Base-by-base conservation (phyloP, 2,797 vertebrate species). In the Karalla daura region DNA sequence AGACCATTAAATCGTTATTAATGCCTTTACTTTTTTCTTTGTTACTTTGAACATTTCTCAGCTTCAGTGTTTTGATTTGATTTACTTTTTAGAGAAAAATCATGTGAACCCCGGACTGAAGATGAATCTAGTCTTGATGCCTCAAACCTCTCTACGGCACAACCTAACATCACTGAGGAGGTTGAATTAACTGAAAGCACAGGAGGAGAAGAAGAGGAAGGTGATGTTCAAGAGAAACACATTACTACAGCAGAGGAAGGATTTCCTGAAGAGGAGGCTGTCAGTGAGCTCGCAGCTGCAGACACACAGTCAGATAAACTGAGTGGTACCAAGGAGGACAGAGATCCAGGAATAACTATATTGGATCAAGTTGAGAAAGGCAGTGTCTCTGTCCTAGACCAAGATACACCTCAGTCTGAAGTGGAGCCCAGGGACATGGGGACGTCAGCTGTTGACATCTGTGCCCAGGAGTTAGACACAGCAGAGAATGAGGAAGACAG, bases 1-100 rank as follows among this genome's bases (percentile, higher is more conserved):
- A n/a, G n/a, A n/a, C n/a, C n/a, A n/a, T n/a, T 60, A 30, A n/a
- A 24, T 54, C 41, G 12, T 5, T 51, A 0, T 28, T 35, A 27
- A 44, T 11, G 36, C 35, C 32, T 39, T 39, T 4, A 41, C 18
- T 25, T 8, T 28, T 7, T 49, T 10, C 10, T 9, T 18, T n/a
- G 2, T 45, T 9, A 36, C 10, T 17, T 24, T 54, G 9, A 49
- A 17, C 17, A 24, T 23, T 36, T 27, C 51, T 53, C 30, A 50
- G 4, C 6, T 39, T 0, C 41, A 15, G 33, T 35, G 10, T 69
- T 20, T 67, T 17, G 24, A 58, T 58, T 45, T 70, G 2, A 40
- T 63, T 0, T 43, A 32, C 39, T 55, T 72, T 91, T 73, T 78
- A 95, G 94, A 75, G 81, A 78, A 69, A 78, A 77, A 33, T 53